Conservation (phyloP, 1,140 invertebrate genomes). For the Anthonomus grandis region DNA sequence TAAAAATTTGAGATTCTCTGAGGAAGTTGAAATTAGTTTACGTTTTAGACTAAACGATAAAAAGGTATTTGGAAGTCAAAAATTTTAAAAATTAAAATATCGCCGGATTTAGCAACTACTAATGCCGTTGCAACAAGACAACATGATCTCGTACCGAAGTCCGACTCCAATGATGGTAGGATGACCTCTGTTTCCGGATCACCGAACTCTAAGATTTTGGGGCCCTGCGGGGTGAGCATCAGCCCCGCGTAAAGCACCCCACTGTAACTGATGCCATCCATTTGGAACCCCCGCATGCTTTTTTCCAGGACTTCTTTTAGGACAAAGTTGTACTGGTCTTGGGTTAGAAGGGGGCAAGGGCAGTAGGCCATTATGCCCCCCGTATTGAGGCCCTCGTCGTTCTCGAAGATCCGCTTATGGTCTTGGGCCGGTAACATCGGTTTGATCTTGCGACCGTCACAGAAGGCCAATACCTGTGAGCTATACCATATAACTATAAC, state of each 20-base stretch:
- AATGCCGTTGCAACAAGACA: constrained; percentile 73
- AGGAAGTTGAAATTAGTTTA: too few relatives aligned
- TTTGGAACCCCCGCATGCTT: constrained; percentile 74
- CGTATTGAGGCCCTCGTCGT: constrained; percentile 92
- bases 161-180: constrained; percentile 78
- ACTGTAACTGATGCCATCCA: constrained; percentile 76
- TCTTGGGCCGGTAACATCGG: constrained; percentile 92
- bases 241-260: constrained; percentile 92
- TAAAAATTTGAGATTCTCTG: too few relatives aligned
- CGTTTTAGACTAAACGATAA: too few relatives aligned
- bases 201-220: constrained; percentile 94
- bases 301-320: constrained; percentile 73
- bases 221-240: constrained; percentile 87
- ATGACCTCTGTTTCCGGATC: constrained; percentile 98
- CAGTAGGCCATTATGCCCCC: constrained; percentile 98
- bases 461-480: constrained; percentile 89
- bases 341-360: constrained; percentile 76
- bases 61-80: too few relatives aligned
- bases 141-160: constrained; percentile 81
- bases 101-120: too few relatives aligned
- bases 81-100: too few relatives aligned
- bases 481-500: too few relatives aligned
- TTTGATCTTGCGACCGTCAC: constrained; percentile 78
- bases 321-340: constrained; percentile 63
- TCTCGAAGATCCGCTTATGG: constrained; percentile 87